A percentile compares a stretch with the other conserved stretches of the same genome.
phyloP scores from a whole-genome alignment of 1,140 invertebrate species.

The Bradynema listronoti region DNA sequence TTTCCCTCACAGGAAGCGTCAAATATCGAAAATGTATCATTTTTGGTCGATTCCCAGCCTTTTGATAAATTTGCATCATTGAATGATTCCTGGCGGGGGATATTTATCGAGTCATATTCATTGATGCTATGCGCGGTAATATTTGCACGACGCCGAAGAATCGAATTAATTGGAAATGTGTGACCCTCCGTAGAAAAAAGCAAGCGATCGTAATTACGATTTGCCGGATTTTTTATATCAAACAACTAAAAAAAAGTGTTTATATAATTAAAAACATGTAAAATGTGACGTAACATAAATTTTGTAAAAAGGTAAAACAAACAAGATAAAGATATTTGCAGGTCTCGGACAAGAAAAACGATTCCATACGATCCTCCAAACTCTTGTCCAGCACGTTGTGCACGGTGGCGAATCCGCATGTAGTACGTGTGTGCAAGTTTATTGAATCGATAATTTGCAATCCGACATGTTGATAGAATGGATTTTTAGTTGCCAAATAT shows the following conservation, averaged over 20 bases:
- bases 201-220: constrained; percentile 63
- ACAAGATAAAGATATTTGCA: constrained; percentile 89
- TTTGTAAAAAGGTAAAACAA: constrained; percentile 32
- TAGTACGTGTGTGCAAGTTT: constrained; percentile 64
- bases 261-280: neutral
- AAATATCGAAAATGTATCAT: no score
- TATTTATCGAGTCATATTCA: no score
- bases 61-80: no score
- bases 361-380: constrained; percentile 96
- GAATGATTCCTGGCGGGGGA: no score
- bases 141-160: no score
- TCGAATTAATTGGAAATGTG: constrained; percentile 65
- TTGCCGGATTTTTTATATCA: constrained; percentile 67
- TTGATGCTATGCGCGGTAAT: no score
- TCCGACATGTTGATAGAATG: constrained; percentile 70
- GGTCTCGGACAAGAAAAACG: constrained; percentile 95
- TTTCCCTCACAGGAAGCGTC: no score
- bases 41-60: no score
- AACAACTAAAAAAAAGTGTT: constrained; percentile 67
- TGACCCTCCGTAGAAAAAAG: constrained; percentile 70
- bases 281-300: constrained; percentile 2
- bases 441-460: constrained; percentile 65
- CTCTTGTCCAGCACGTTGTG: constrained; percentile 80
- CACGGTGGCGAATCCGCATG: constrained; percentile 68
- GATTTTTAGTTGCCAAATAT: constrained; percentile 69